phyloP scores from a whole-genome alignment of 2,797 vertebrate species.

The Australoheros facetus region DNA sequence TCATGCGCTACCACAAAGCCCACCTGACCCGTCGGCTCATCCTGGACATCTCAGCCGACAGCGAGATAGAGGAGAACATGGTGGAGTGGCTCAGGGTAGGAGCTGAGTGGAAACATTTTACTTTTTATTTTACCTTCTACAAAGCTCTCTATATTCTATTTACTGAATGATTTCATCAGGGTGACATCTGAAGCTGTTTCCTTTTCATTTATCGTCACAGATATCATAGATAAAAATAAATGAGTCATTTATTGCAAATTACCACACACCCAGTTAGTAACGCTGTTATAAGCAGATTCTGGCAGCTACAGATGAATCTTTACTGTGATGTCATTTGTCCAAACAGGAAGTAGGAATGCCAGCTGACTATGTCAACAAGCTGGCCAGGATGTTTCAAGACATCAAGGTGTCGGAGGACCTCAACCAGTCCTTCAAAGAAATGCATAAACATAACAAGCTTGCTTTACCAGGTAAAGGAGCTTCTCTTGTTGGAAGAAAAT shows the following conservation, averaged over 20 bases:
- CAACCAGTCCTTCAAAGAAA: slow-evolving; percentile 98
- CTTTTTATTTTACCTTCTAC: fast-evolving
- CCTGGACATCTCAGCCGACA: slow-evolving; percentile 98
- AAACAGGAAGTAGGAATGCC: slow-evolving; percentile 98
- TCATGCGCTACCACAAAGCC: slow-evolving; percentile 99
- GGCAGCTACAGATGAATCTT: background rate
- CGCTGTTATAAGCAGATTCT: background rate
- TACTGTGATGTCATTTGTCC: background rate
- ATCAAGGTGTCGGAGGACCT: slow-evolving; percentile 99
- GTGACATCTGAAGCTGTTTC: background rate
- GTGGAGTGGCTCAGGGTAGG: slow-evolving; percentile 98
- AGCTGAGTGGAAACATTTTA: background rate
- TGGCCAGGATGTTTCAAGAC: slow-evolving; percentile 99
- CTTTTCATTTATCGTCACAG: background rate
- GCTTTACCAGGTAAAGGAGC: slow-evolving; percentile 89
- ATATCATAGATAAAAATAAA: fast-evolving
- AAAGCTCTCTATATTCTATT: background rate
- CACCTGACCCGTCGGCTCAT: slow-evolving; percentile 96
- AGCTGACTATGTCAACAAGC: slow-evolving; percentile 98
- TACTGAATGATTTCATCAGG: background rate
- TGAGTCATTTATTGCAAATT: background rate
- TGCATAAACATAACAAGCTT: slow-evolving; percentile 99
- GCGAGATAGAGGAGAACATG: slow-evolving; percentile 99
- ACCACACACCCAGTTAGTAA: too few relatives aligned
- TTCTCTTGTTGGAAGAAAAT: too few relatives aligned